phyloP scores from a whole-genome alignment of 1,140 invertebrate species.

The Diuraphis noxia region DNA sequence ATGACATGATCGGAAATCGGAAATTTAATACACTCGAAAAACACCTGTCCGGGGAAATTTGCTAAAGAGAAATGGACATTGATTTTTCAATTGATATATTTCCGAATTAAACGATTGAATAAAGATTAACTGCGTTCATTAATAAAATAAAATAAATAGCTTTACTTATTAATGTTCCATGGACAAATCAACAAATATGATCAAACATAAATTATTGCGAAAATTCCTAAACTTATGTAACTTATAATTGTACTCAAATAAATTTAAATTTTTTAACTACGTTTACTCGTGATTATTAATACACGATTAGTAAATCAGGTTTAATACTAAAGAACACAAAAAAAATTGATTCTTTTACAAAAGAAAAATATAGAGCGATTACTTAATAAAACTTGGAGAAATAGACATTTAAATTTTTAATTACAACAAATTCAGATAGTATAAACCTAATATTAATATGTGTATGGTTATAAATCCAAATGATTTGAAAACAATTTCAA shows the following conservation, averaged over 20 bases:
- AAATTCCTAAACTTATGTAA: background rate
- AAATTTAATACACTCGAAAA: slow-evolving; percentile 24
- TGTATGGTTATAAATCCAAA: background rate
- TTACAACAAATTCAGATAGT: background rate
- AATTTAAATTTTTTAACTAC: background rate
- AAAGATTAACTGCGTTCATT: no score
- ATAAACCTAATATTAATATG: background rate
- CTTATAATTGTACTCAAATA: background rate
- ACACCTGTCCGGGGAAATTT: background rate
- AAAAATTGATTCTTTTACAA: background rate
- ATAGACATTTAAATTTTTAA: background rate
- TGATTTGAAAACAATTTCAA: background rate
- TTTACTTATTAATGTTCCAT: background rate
- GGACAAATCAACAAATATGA: background rate
- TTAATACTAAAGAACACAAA: background rate
- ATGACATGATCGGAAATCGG: background rate
- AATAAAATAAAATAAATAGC: background rate
- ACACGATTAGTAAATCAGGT: background rate
- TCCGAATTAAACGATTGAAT: background rate
- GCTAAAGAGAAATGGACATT: background rate
- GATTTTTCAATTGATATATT: background rate
- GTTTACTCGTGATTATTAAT: background rate
- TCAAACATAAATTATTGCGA: background rate
- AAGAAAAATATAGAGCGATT: background rate
- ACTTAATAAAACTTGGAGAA: background rate